Conservation (phyloP, 2,113 vertebrate genomes). For the Cyanistes caeruleus region DNA sequence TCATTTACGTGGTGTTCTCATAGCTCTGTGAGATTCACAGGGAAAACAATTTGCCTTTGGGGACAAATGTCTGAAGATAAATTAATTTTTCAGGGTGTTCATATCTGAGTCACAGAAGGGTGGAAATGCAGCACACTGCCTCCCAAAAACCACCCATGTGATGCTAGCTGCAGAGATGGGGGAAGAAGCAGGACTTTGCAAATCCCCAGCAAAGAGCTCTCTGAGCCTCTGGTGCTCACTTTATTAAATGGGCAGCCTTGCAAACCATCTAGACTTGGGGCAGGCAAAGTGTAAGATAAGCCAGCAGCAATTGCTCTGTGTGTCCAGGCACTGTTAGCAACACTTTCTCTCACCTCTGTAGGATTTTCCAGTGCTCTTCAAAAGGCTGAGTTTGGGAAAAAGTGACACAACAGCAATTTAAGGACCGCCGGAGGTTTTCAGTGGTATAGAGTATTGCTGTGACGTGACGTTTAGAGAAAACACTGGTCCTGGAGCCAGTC, state of each 20-base stretch:
- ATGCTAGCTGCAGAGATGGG: neutral
- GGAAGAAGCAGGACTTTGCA: neutral
- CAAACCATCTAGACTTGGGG: neutral
- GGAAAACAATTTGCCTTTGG: neutral
- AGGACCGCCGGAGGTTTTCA: neutral
- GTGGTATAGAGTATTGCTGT: neutral
- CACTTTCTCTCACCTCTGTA: neutral
- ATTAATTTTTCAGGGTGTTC: neutral
- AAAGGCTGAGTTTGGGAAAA: neutral
- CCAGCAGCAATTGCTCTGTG: neutral
- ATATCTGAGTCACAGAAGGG: neutral
- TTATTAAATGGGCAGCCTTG: neutral
- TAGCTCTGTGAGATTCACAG: neutral
- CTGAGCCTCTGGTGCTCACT: accelerated
- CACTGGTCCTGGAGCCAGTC: neutral
- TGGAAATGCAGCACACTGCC: neutral
- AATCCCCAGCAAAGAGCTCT: neutral
- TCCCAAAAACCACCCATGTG: accelerated
- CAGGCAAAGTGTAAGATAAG: neutral
- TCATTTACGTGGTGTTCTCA: neutral
- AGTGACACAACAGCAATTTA: neutral
- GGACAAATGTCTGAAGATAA: neutral
- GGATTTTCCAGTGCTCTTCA: conserved; percentile 16
- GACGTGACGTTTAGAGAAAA: neutral
- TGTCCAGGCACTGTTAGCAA: neutral